phyloP scores from a whole-genome alignment of 1,140 invertebrate species.

The Sminthurides bifidus region DNA sequence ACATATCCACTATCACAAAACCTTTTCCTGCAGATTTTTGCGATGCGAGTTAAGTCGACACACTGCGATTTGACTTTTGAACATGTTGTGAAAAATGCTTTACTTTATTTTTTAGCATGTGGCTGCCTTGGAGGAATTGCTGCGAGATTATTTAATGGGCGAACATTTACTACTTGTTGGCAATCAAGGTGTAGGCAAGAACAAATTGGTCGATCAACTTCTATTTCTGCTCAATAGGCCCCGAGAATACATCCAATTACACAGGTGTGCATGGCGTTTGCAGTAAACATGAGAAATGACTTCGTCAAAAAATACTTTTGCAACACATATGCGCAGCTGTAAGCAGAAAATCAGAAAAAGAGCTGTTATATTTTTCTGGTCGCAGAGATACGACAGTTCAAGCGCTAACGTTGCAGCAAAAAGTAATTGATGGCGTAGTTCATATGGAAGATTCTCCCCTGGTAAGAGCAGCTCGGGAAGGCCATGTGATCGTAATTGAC shows the following conservation, averaged over 20 bases:
- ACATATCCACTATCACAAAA: neutral
- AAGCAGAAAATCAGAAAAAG: neutral
- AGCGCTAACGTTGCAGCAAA: constrained; percentile 76
- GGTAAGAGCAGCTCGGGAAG: constrained; percentile 75
- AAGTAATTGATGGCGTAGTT: constrained; percentile 65
- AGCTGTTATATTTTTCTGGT: neutral
- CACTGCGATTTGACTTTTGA: neutral
- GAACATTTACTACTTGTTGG: constrained; percentile 88
- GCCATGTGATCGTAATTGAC: constrained; percentile 84
- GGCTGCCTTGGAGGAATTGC: constrained; percentile 63
- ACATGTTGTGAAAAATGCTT: constrained; percentile 2
- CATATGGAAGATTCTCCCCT: constrained; percentile 88
- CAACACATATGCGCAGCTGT: neutral
- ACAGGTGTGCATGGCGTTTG: constrained; percentile 43
- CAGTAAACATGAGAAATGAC: neutral
- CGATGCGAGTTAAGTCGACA: neutral
- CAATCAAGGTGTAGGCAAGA: constrained; percentile 91
- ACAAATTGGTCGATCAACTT: constrained; percentile 82
- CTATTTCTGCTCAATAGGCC: constrained; percentile 77
- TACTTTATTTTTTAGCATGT: constrained; percentile 53
- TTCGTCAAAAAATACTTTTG: neutral
- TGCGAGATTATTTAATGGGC: constrained; percentile 82
- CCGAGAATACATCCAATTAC: constrained; percentile 89
- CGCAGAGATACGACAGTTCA: constrained; percentile 87
- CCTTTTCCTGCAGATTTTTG: neutral